These are phyloP conservation scores for Xestia ashworthii DNA, from an alignment of 2,888 invertebrate species.

Conservation along the genomic window DNA sequence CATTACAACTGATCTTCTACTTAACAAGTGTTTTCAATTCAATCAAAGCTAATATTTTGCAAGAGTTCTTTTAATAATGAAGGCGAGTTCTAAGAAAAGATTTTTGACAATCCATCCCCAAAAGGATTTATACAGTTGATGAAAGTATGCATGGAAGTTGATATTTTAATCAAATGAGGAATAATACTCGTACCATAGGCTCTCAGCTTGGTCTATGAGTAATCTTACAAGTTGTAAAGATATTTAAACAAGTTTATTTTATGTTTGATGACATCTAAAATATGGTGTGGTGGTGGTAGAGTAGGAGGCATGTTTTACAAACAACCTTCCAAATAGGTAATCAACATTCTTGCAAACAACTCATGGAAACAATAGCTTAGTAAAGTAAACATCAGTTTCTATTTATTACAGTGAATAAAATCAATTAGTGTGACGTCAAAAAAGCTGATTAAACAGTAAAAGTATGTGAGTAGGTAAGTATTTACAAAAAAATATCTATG, in stretches of 20 bases:
- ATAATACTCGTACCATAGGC: no score
- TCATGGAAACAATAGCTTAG: neutral
- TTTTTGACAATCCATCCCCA: no score
- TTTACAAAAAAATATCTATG: no score
- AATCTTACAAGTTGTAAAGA: no score
- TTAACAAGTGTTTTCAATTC: neutral
- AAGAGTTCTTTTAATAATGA: neutral
- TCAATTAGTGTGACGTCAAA: neutral
- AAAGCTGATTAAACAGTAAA: slow-evolving; percentile 6
- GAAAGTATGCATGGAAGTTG: no score
- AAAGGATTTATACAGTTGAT: neutral
- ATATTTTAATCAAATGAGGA: no score
- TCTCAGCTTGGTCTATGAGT: no score
- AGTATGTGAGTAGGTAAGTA: no score
- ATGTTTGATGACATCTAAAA: neutral
- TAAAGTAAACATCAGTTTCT: neutral
- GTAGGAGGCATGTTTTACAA: neutral
- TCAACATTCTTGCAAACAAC: no score
- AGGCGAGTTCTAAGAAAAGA: neutral
- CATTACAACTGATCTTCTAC: neutral
- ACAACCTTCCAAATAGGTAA: neutral
- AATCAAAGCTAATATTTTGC: no score
- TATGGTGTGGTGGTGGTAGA: no score
- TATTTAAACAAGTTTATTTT: neutral
- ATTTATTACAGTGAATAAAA: neutral